phyloP scores from a whole-genome alignment of 1,140 invertebrate genomes.

The Polypedilum pembai region DNA sequence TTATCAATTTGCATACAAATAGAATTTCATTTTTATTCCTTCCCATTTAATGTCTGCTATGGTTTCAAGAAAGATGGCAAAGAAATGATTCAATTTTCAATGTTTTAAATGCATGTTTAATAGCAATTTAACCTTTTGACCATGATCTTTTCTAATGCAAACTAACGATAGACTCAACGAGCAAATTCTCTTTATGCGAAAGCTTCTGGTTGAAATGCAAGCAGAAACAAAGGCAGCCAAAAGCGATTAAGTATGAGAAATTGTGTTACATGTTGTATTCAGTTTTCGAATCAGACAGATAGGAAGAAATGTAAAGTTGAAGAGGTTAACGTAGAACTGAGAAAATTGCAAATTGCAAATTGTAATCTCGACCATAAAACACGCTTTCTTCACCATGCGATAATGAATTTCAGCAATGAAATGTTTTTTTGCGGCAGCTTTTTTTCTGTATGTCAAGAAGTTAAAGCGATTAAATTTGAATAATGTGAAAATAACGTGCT shows the following conservation, averaged over 20 bases:
- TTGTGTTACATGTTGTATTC: no score
- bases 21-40: not conserved
- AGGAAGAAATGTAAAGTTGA: not conserved
- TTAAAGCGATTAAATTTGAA: slow-evolving; percentile 10
- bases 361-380: not conserved
- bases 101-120: slow-evolving; percentile 6
- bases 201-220: no score
- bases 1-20: slow-evolving; percentile 25
- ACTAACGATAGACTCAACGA: not conserved
- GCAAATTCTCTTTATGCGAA: not conserved
- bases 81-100: slow-evolving; percentile 19
- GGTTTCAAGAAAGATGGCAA: not conserved
- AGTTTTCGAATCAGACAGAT: no score
- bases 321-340: not conserved
- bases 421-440: not conserved
- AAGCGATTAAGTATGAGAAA: no score
- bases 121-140: slow-evolving; percentile 22
- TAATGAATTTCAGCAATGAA: slow-evolving; percentile 14
- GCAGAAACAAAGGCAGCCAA: no score
- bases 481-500: not conserved
- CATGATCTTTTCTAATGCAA: slow-evolving; percentile 12
- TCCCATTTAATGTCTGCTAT: not conserved
- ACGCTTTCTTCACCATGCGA: not conserved
- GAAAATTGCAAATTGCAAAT: not conserved
- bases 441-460: slow-evolving; percentile 8